Conservation (phyloP, 2,797 vertebrate genomes). For the Leptatherina wallacei region DNA sequence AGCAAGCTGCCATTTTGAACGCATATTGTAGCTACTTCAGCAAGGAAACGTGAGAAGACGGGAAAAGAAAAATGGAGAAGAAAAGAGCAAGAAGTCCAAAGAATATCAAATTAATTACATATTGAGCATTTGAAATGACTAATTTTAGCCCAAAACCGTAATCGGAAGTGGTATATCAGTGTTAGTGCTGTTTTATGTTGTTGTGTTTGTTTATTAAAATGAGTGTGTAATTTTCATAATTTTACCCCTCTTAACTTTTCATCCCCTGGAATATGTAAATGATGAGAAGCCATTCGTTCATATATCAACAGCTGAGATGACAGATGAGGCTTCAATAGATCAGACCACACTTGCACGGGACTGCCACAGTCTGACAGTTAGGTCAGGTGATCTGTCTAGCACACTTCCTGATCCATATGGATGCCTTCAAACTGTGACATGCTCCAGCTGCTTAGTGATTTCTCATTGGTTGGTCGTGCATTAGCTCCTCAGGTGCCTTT, state of each 20-base stretch:
- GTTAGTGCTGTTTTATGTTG: background rate
- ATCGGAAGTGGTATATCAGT: background rate
- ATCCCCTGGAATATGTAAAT: background rate
- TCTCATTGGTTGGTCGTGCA: background rate
- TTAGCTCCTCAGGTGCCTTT: background rate
- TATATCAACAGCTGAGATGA: constrained; percentile 30
- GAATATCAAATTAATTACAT: background rate
- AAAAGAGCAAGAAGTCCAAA: background rate
- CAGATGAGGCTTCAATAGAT: constrained; percentile 37
- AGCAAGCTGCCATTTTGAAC: too few relatives aligned
- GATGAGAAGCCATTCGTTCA: constrained; percentile 10
- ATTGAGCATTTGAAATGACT: background rate
- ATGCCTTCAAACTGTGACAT: constrained; percentile 19
- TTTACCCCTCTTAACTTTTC: background rate
- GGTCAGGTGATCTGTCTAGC: constrained; percentile 26
- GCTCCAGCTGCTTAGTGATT: constrained; percentile 12
- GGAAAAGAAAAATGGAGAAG: too few relatives aligned
- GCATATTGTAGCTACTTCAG: too few relatives aligned
- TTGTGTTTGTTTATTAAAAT: background rate
- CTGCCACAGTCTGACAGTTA: constrained; percentile 15
- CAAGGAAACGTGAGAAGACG: too few relatives aligned
- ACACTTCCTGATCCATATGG: constrained; percentile 11
- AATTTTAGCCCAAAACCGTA: background rate
- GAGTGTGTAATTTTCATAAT: background rate
- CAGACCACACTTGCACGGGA: constrained; percentile 17